Conservation (phyloP, 1,140 invertebrate genomes). For the Andricus grossulariae region DNA sequence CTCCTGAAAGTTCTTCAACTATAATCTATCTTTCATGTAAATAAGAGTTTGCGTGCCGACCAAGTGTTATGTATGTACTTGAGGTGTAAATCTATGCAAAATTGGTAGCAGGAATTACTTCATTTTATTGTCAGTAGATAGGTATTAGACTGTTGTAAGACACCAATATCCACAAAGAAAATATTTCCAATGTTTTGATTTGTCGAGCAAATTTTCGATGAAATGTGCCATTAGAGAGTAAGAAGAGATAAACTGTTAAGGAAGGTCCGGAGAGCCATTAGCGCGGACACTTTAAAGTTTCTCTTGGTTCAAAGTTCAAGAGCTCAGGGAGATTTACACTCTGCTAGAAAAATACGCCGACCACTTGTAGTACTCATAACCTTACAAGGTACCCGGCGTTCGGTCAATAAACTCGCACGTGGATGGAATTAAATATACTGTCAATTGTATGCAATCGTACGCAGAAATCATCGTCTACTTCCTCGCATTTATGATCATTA, state of each 20-base stretch:
- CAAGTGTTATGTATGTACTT: background rate
- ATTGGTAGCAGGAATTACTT: background rate
- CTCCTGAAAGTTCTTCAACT: background rate
- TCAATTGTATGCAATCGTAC: slow-evolving; percentile 1
- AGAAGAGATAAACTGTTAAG: background rate
- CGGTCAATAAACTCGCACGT: slow-evolving; percentile 27
- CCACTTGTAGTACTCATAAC: slow-evolving; percentile 26
- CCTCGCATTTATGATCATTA: background rate
- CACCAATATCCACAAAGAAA: too few species aligned
- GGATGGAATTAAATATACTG: slow-evolving; percentile 6
- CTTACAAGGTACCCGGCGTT: slow-evolving; percentile 26
- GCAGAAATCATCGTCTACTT: background rate
- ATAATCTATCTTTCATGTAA: slow-evolving; percentile 1
- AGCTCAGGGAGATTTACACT: slow-evolving; percentile 5
- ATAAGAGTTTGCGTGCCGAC: background rate
- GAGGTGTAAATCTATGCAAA: background rate
- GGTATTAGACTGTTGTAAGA: too few species aligned
- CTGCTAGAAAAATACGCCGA: slow-evolving; percentile 14
- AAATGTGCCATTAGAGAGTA: background rate
- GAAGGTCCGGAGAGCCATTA: slow-evolving; percentile 17
- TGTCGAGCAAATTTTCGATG: background rate
- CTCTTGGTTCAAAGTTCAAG: slow-evolving; percentile 21
- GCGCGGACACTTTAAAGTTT: slow-evolving; percentile 1
- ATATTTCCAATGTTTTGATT: background rate
- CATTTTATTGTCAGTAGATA: background rate